Base-by-base conservation (phyloP, 2,888 invertebrate genomes). In the Parapristionchus giblindavisi region DNA sequence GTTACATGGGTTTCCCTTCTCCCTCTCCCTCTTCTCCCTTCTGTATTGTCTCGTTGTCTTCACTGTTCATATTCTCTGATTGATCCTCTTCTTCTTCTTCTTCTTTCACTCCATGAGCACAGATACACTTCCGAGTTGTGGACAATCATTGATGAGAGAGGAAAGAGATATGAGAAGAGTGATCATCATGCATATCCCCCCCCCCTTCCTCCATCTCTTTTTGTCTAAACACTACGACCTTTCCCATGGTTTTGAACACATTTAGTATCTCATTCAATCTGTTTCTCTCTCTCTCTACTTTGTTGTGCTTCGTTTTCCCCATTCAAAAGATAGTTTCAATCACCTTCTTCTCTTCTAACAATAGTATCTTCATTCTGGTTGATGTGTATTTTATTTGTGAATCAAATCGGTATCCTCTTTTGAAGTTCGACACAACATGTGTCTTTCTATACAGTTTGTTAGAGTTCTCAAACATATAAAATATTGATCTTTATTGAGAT, bases 21-120 rank as follows among this genome's bases (percentile, higher is more conserved):
- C 61, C 27, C 61, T 38, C 38, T 61, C 38, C 38, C 61, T 61
- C 61, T 38, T 40, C 40, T 38, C 27, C 61, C n/a, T 11, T 61
- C n/a, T n/a, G n/a, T n/a, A 27, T 27, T 61, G 11, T 24, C 61
- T 34, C 61, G 34, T 14, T 40, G 38, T 61, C 61, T 40, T 40
- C 60, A 38, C 40, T 61, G 61, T 61, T 61, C 40, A 11, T 61
- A 27, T 32, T 60, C 60, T 60, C 60, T 29, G 17, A 17, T 43
- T 14, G 43, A 14, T 43, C 43, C 17, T 17, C 60, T 61, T 61
- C 40, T 40, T 43, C 17, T 61, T 61, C 61, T 2, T 61, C 40
- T 27, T 40, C 27, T 61, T 61, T 40, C 14, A 38, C 36, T 17
- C 61, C 38, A 61, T 61, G 27, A 61, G 61, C 17, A 21, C 27